A percentile compares a stretch with the other conserved stretches of the same genome.
phyloP scores from a whole-genome alignment of 2,797 vertebrate species.

The Chiroxiphia lanceolata region DNA sequence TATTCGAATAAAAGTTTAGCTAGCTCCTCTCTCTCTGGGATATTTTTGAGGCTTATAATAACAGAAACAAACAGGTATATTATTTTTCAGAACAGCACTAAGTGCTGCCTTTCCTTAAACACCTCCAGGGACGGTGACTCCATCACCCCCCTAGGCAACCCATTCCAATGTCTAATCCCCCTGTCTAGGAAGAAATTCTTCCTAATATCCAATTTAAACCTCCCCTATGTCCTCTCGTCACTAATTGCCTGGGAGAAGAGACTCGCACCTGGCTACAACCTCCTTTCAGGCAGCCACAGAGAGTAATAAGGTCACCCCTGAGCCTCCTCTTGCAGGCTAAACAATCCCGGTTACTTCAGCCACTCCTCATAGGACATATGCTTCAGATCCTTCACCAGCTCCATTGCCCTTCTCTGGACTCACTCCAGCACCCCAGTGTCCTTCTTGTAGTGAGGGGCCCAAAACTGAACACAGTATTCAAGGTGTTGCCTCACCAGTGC shows the following conservation, averaged over 20 bases:
- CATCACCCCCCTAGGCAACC: too few species aligned
- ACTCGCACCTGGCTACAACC: too few species aligned
- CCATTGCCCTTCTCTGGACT: background rate
- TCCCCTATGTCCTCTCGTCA: background rate
- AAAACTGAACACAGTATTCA: background rate
- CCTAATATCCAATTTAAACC: background rate
- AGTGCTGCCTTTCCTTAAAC: background rate
- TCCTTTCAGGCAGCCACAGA: rapidly evolving
- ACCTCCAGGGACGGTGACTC: background rate
- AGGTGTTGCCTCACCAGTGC: background rate
- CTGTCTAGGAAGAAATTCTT: background rate
- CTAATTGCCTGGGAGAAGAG: background rate
- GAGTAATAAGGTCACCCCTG: too few species aligned
- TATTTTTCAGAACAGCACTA: background rate
- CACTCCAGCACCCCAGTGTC: rapidly evolving
- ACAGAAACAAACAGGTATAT: too few species aligned
- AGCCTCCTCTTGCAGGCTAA: background rate
- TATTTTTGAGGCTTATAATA: too few species aligned
- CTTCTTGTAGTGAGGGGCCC: background rate
- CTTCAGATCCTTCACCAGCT: background rate
- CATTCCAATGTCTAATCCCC: background rate
- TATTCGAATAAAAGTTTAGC: too few species aligned
- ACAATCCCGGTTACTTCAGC: background rate
- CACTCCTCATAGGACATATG: rapidly evolving
- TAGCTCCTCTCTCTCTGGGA: too few species aligned